Conservation (phyloP, 1,140 invertebrate species). For the Luehdorfia chinensis region DNA sequence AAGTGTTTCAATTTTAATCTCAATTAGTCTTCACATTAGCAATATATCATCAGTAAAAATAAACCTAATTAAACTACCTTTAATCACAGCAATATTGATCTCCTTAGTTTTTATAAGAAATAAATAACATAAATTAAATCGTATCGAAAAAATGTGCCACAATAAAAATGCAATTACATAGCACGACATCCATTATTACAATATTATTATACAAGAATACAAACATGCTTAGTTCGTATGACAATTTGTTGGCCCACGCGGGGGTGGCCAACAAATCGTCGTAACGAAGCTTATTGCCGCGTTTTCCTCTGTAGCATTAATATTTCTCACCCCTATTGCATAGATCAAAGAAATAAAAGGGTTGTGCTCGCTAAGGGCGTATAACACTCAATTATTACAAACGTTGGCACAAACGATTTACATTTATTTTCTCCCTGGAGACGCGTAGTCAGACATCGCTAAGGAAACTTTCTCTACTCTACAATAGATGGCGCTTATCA, state of each 20-base stretch:
- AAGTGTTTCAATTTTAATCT: no score
- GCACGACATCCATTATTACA: slow-evolving; percentile 62
- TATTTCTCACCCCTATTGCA: slow-evolving; percentile 65
- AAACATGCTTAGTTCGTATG: slow-evolving; percentile 59
- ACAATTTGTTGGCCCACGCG: slow-evolving; percentile 44
- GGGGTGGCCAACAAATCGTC: slow-evolving; percentile 61
- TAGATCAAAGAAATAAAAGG: slow-evolving; percentile 75
- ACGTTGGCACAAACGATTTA: slow-evolving; percentile 74
- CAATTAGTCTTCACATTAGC: slow-evolving; percentile 4
- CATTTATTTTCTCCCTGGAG: slow-evolving; percentile 47
- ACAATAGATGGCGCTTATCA: slow-evolving; percentile 65
- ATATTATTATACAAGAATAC: slow-evolving; percentile 67
- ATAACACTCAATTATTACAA: slow-evolving; percentile 70
- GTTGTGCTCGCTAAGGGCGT: slow-evolving; percentile 63
- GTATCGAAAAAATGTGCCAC: slow-evolving; percentile 45
- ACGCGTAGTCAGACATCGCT: slow-evolving; percentile 23
- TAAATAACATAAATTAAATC: slow-evolving; percentile 72
- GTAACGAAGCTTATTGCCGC: slow-evolving; percentile 66
- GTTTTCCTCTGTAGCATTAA: slow-evolving; percentile 63
- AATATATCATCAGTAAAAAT: slow-evolving; percentile 34
- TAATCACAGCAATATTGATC: slow-evolving; percentile 72
- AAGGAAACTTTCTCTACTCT: slow-evolving; percentile 45
- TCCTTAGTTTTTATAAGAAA: slow-evolving; percentile 46
- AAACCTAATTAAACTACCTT: slow-evolving; percentile 36
- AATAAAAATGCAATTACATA: slow-evolving; percentile 44